Percentiles rank a stretch among this genome's conserved stretches.
phyloP scores from a whole-genome alignment of 2,888 invertebrate species.

The Heliconius aoede region DNA sequence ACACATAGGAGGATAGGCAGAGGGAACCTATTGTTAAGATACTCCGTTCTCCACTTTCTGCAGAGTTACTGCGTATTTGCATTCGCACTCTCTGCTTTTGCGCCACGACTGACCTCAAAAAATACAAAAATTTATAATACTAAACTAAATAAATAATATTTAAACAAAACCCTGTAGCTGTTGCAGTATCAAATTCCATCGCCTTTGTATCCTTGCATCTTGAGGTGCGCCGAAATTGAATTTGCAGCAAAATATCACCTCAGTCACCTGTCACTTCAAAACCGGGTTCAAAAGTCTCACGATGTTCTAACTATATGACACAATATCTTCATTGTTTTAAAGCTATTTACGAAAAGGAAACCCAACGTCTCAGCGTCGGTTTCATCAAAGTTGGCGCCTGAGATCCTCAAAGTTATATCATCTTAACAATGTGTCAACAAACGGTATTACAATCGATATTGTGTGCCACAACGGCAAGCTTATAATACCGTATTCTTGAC shows the following conservation, averaged over 20 bases:
- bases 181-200: neutral
- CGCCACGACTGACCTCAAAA: too few relatives aligned
- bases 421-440: constrained; percentile 32
- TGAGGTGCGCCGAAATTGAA: constrained; percentile 26
- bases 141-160: neutral
- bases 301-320: neutral
- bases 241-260: constrained; percentile 23
- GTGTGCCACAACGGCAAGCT: constrained; percentile 5
- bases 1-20: too few relatives aligned
- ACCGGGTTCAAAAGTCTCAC: constrained; percentile 28
- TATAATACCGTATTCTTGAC: constrained; percentile 1
- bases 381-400: constrained; percentile 34
- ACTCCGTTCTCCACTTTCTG: too few relatives aligned
- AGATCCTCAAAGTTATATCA: constrained; percentile 21
- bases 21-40: too few relatives aligned
- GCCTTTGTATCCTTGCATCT: constrained; percentile 1
- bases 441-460: constrained; percentile 25
- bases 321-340: constrained; percentile 14
- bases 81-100: too few relatives aligned
- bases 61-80: too few relatives aligned
- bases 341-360: constrained; percentile 18
- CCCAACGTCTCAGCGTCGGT: constrained; percentile 7
- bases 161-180: constrained; percentile 10
- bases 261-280: constrained; percentile 38
- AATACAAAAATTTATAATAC: too few relatives aligned